Base-by-base conservation (phyloP, 2,797 vertebrate species). In the Sternotherus odoratus region DNA sequence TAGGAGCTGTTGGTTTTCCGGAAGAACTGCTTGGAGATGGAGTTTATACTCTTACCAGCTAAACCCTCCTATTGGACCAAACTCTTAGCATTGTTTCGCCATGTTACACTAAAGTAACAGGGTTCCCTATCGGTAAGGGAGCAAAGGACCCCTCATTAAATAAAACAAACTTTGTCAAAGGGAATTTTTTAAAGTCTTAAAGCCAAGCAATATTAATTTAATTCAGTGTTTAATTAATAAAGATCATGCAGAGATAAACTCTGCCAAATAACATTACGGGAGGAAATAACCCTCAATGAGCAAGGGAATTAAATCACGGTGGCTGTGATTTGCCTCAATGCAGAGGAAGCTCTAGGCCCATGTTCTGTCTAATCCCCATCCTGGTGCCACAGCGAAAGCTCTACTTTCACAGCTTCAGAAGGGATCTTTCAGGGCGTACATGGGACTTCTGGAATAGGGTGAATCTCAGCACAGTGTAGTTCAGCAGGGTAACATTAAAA, bases 11-110 rank as follows among this genome's bases (percentile, higher is more conserved):
- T 80, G 92, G 86, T 89, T 75, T 48, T 75, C 72, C 43, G 81
- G 88, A 85, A 89, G 26, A 93, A 63, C 56, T 39, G 83, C 84
- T 86, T 75, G 24, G 82, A 89, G 87, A 36, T 90, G 77, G 49
- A 81, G 85, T 86, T 88, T 88, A 87, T 83, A 77, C 86, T 92
- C 77, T 36, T 93, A 56, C 6, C 87, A 89, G 91, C 88, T 26
- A 48, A 17, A 13, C 92, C 17, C 21, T 69, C 21, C 19, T 36
- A 49, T 1, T 3, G 60, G 90, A 82, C 85, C 69, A 75, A 93
- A 93, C 86, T 92, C 88, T 87, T 90, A 93, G 90, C 88, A 86
- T 87, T 85, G 82, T 83, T 49, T 16, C 50, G 23, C 63, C 72
- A 78, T 80, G 48, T 77, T 93, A 81, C n/a, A 90, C 54, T 66